Evolutionary conservation across 2,888 invertebrate species (phyloP).

Genomic region (Copidosoma aretas): DNA sequence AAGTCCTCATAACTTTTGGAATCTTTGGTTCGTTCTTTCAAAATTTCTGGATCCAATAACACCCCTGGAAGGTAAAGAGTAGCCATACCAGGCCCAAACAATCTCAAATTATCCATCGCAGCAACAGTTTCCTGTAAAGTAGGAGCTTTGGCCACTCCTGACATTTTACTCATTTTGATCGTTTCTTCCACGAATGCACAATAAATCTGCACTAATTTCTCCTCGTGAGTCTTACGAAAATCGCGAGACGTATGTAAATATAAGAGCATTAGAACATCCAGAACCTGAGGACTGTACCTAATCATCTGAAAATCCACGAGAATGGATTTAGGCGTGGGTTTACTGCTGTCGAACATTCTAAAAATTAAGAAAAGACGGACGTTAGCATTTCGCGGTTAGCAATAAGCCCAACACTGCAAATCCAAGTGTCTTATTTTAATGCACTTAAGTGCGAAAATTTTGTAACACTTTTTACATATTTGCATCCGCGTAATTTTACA

Average conservation of each 20-base stretch:
- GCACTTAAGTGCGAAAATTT: no score
- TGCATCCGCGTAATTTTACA: no score
- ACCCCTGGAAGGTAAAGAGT: conserved; percentile 50
- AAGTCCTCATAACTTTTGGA: no score
- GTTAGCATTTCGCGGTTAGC: no score
- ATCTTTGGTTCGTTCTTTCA: conserved; percentile 24
- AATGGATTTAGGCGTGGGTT: conserved; percentile 66
- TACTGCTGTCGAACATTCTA: conserved; percentile 65
- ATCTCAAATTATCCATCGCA: conserved; percentile 52
- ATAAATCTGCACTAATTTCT: conserved; percentile 38
- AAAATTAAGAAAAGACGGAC: no score
- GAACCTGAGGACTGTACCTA: conserved; percentile 61
- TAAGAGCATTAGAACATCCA: conserved; percentile 41
- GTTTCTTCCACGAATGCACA: conserved; percentile 29
- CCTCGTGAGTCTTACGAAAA: conserved; percentile 35
- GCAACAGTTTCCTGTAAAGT: conserved; percentile 48
- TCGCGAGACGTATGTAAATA: conserved; percentile 38
- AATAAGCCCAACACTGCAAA: no score
- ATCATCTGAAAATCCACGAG: conserved; percentile 76
- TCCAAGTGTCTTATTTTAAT: no score
- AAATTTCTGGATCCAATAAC: conserved; percentile 46
- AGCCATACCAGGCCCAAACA: conserved; percentile 50
- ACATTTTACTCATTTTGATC: conserved; percentile 31
- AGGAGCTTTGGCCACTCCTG: conserved; percentile 54
- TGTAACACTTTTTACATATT: no score